These are phyloP conservation scores for Sebastolobus altivelis DNA, from an alignment of 2,797 vertebrate genomes.

Conservation along the genomic window DNA sequence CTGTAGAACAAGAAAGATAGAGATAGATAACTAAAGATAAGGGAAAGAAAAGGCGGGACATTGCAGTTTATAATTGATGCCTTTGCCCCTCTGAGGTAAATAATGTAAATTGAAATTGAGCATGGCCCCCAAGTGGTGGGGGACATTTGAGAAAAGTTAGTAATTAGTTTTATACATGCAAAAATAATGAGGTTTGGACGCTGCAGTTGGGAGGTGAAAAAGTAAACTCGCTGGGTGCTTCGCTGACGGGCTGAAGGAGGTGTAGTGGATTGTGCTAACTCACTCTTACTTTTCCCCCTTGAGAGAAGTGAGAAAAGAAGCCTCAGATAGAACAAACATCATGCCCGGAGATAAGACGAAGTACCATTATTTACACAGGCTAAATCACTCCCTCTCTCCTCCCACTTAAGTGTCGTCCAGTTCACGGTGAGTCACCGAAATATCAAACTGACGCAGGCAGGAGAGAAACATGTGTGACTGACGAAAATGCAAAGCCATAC, in stretches of 20 bases:
- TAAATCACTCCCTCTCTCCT: constrained; percentile 23
- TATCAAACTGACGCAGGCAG: constrained; percentile 30
- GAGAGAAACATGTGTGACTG: constrained; percentile 20
- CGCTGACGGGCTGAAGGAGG: constrained; percentile 13
- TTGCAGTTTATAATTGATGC: neutral
- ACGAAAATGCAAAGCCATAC: constrained; percentile 19
- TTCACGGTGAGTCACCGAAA: constrained; percentile 56
- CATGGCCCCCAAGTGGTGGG: neutral
- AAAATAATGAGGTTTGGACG: constrained; percentile 16
- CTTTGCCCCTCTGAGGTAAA: neutral
- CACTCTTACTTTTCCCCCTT: neutral
- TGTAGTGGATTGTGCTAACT: neutral
- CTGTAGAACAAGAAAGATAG: neutral
- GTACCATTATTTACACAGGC: constrained; percentile 28
- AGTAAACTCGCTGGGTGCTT: neutral
- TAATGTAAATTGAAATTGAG: constrained; percentile 7
- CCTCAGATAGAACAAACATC: constrained; percentile 9
- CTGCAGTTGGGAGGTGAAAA: neutral
- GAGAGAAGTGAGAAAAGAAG: constrained; percentile 16
- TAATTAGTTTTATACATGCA: constrained; percentile 27
- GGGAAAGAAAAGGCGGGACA: too few relatives aligned
- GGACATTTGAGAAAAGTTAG: neutral
- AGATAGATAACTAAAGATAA: neutral
- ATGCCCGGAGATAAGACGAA: constrained; percentile 4
- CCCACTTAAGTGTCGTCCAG: constrained; percentile 40